phyloP scores from a whole-genome alignment of 2,888 invertebrate genomes.

The Oscheius myriophilus region DNA sequence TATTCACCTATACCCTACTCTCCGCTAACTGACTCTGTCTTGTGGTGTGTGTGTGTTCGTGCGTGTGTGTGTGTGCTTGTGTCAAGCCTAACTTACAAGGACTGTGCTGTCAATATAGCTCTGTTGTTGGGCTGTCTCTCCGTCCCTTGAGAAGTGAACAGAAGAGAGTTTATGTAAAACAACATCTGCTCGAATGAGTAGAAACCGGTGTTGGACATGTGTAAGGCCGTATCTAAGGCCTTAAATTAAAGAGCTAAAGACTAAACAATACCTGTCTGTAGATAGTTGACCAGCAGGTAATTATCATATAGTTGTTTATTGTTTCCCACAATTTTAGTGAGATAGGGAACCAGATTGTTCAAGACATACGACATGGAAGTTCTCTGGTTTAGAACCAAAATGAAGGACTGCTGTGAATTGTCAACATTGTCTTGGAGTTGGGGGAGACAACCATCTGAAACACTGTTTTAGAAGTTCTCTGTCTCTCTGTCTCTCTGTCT shows the following conservation, averaged over 20 bases:
- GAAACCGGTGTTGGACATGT: conserved; percentile 2
- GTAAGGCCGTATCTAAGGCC: conserved; percentile 9
- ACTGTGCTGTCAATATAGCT: conserved; percentile 10
- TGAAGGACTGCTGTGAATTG: background rate
- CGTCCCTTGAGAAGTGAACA: conserved; percentile 11
- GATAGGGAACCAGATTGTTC: conserved; percentile 1
- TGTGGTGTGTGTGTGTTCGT: too few relatives aligned
- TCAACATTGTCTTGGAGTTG: background rate
- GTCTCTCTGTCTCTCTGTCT: too few relatives aligned
- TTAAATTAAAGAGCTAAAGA: too few relatives aligned
- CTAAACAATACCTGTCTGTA: conserved; percentile 6
- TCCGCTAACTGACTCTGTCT: too few relatives aligned
- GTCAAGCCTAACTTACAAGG: background rate
- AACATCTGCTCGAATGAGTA: background rate
- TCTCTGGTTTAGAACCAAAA: conserved; percentile 18
- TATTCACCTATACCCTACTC: too few relatives aligned
- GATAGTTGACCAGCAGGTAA: conserved; percentile 19
- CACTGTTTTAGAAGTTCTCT: too few relatives aligned
- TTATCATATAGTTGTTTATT: background rate
- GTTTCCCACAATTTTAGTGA: background rate
- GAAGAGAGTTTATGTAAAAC: conserved; percentile 5
- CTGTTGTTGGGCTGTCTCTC: conserved; percentile 20
- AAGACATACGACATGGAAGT: conserved; percentile 21
- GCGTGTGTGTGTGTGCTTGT: too few relatives aligned
- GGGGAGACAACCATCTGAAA: conserved; percentile 20